Evolutionary conservation across 1,140 invertebrate genomes (phyloP), one percentile per base, ranked within the genome.

Genomic region (Acromyrmex echinatior): DNA sequence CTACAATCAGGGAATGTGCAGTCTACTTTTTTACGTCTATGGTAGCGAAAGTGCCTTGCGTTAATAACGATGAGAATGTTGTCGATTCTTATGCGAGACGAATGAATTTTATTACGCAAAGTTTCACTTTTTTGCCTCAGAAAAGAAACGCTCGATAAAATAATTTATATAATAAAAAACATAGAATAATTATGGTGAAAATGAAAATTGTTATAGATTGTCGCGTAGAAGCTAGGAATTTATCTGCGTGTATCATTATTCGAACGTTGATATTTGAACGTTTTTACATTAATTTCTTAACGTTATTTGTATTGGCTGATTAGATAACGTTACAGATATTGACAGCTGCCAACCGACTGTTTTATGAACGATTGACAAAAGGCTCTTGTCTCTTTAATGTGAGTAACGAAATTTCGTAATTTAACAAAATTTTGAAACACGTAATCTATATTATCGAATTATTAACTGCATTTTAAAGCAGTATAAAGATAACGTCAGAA

Each of bases 301-400:
- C n/a, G 28, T 16, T 35, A 31, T 14, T 66, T 21, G 18, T 53
- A 21, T 79, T 65, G 45, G 45, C 25, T 35, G 62, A 51, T 80
- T 80, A 80, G 77, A 80, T 80, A 80, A 51, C 25, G 10, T 66
- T 49, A 21, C 25, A 53, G 39, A 70, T 49, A 68, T 31, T 80
- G 62, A n/a, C 28, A 21, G 45, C 21, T 51, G 63, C 21, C 31
- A 66, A 53, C 28, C 62, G 31, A 12, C 25, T 49, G 39, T 51
- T 79, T 68, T 16, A 49, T 31, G 18, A 68, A 53, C 45, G 62
- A 80, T 66, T 79, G 60, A 51, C 60, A 63, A 5, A 18, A 31
- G 39, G 7, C 18, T 31, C 18, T 21, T 39, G 3, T 65, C 25
- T 66, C 31, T 62, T 49, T 25, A 25, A 60, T 16, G 14, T n/a